A percentile compares a stretch with the other conserved stretches of the same genome.
Evolutionary conservation across 2,113 vertebrate species (phyloP).

Genomic region (Dipodomys stephensi): DNA sequence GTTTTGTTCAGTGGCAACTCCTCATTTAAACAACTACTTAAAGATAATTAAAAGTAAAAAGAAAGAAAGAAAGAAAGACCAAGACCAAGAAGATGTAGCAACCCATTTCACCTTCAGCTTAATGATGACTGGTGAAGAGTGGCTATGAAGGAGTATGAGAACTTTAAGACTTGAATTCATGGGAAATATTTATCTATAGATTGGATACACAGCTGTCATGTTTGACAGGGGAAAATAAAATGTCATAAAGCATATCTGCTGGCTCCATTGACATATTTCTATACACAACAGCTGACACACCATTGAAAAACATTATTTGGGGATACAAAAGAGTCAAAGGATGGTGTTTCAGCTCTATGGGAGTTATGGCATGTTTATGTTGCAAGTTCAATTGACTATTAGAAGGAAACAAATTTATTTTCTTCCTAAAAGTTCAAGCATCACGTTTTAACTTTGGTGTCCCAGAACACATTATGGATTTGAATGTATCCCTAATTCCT

Average conservation of each 20-base stretch:
- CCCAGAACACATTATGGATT: rapidly evolving
- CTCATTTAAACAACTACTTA: no score
- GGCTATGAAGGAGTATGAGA: neutral
- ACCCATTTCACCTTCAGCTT: neutral
- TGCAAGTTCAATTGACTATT: neutral
- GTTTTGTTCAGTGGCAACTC: no score
- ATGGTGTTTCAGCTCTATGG: rapidly evolving
- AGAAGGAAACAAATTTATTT: neutral
- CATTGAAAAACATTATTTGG: no score
- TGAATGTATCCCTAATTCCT: neutral
- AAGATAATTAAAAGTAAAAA: no score
- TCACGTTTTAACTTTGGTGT: neutral
- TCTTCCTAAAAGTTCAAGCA: neutral
- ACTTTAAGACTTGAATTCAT: neutral
- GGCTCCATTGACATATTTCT: neutral
- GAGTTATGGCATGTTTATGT: rapidly evolving
- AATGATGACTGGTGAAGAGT: neutral
- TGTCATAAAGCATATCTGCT: rapidly evolving
- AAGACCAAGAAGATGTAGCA: neutral
- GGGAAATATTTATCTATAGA: neutral
- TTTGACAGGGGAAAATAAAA: neutral
- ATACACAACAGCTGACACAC: neutral
- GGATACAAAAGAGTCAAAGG: neutral
- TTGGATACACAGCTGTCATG: neutral
- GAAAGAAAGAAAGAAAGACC: no score